Evolutionary conservation across 2,797 vertebrate genomes (phyloP), one percentile per base, ranked within the genome.

Genomic region (Euthynnus affinis): DNA sequence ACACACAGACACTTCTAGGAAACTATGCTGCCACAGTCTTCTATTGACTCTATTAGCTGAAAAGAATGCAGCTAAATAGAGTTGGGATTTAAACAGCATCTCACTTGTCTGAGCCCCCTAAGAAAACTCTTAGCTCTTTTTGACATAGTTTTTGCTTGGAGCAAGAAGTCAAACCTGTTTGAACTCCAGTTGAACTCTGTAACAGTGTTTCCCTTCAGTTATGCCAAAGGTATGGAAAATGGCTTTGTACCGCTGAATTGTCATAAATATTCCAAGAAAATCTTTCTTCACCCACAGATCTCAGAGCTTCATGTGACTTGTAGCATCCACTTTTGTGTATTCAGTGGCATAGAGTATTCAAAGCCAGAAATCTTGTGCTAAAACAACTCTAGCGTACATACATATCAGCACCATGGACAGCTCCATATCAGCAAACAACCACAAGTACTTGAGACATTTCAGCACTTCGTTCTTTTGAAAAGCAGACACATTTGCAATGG

Each of bases 181-280:
- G 81, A 91, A 90, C 88, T 86, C 61, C 9, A 0, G 61, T 37
- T 92, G 85, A 91, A 90, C 92, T 89, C 60, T 67, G 25, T 44
- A 82, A 80, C 57, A 4, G 61, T 29, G 63, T 78, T 86, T 89
- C 70, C 74, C 61, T 71, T 32, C 20, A 2, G 27, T 74, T 74
- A 82, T 78, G 59, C 76, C 66, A 86, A 75, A 84, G 68, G 60
- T 75, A 70, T 22, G 34, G 51, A 58, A 85, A 82, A 77, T 49
- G 67, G 52, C 64, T 77, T 74, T 15, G 55, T 69, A 60, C 82
- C 83, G 48, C 71, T 42, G 72, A 69, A 77, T 67, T 66, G 59
- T 67, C 79, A 81, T 87, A 78, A 81, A 90, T 91, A 90, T 86
- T 89, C 62, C 70, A 78, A 82, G 52, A 67, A 59, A 75, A 44